These are phyloP conservation scores for Phalera bucephala DNA, from an alignment of 2,888 invertebrate genomes.

Conservation along the genomic window DNA sequence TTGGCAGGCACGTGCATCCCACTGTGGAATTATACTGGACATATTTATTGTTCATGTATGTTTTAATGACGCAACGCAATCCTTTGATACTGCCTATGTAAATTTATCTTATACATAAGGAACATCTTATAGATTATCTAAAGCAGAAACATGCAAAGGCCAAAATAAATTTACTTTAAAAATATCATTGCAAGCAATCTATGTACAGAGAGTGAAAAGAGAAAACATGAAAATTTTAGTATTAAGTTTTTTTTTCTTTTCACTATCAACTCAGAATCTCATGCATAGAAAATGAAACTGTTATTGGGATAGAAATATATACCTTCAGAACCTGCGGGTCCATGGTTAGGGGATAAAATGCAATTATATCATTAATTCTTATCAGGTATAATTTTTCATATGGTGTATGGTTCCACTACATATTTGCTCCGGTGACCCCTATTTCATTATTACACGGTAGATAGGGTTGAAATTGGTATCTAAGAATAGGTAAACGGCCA, in stretches of 20 bases:
- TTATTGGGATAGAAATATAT: constrained; percentile 80
- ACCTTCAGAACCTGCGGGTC: constrained; percentile 85
- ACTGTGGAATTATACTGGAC: constrained; percentile 32
- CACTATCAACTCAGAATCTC: constrained; percentile 49
- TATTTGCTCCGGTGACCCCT: constrained; percentile 71
- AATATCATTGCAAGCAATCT: constrained; percentile 59
- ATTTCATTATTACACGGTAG: constrained; percentile 39
- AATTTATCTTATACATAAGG: constrained; percentile 27
- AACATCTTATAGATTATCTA: constrained; percentile 25
- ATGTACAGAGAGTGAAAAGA: constrained; percentile 51
- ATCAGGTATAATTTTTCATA: constrained; percentile 66
- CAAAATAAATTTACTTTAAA: constrained; percentile 31
- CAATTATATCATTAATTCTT: constrained; percentile 77
- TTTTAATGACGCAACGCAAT: constrained; percentile 29
- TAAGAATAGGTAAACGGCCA: constrained; percentile 58
- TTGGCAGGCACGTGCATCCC: constrained; percentile 58
- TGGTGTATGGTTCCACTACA: constrained; percentile 55
- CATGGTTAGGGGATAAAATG: constrained; percentile 79
- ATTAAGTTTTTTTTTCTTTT: constrained; percentile 38
- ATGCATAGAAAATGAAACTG: constrained; percentile 77
- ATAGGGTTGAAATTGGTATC: constrained; percentile 48
- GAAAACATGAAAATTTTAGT: constrained; percentile 23
- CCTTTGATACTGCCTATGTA: constrained; percentile 20
- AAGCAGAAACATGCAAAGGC: constrained; percentile 59
- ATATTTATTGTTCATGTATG: constrained; percentile 20